Evolutionary conservation across 37 sponge, comb jelly and placozoan genomes (phyloP).

Genomic region (Spongia lamella): DNA sequence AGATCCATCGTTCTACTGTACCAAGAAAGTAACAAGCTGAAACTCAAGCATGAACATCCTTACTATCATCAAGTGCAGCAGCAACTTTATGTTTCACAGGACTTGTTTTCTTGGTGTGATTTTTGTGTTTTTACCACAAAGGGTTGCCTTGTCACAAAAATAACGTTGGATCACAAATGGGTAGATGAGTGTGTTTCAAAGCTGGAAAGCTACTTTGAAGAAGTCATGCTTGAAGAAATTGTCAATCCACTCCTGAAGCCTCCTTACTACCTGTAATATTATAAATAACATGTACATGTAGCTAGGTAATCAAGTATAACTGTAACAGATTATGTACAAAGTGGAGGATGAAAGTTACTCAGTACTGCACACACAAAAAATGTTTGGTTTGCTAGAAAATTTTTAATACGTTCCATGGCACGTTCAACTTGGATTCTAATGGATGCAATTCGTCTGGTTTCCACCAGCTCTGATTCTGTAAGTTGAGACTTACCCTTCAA

Average conservation of each 20-base stretch:
- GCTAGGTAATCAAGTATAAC: no score
- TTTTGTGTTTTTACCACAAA: neutral
- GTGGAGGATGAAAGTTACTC: no score
- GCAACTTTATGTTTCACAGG: constrained; percentile 37
- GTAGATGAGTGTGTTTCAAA: constrained; percentile 2
- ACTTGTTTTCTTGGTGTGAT: constrained; percentile 36
- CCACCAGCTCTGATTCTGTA: no score
- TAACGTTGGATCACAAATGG: constrained; percentile 26
- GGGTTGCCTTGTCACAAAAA: constrained; percentile 37
- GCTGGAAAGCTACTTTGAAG: constrained; percentile 29
- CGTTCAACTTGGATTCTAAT: no score
- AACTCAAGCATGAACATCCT: constrained; percentile 26
- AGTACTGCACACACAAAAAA: no score
- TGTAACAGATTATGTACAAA: no score
- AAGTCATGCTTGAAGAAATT: constrained; percentile 37
- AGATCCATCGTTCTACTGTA: constrained; percentile 30
- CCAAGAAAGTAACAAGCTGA: neutral
- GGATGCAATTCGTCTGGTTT: no score
- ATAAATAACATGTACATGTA: neutral
- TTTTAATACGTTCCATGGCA: no score
- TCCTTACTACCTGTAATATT: constrained; percentile 20
- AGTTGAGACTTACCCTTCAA: no score
- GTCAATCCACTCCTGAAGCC: constrained; percentile 21
- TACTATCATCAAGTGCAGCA: constrained; percentile 60
- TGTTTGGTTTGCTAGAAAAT: no score